Evolutionary conservation across 2,888 invertebrate genomes (phyloP).

Genomic region (Branchipolynoe longqiensis): DNA sequence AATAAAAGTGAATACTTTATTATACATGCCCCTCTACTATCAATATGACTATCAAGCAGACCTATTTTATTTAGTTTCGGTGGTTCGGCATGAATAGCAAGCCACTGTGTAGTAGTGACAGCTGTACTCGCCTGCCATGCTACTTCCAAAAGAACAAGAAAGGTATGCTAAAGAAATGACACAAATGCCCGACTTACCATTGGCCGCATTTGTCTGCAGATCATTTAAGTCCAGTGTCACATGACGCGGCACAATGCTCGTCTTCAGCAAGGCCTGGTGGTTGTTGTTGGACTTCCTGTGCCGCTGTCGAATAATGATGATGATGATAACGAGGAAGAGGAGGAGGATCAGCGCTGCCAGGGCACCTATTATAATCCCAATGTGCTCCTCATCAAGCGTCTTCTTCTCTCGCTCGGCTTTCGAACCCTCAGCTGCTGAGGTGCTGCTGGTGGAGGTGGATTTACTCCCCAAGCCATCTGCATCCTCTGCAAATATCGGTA

Average conservation of each 20-base stretch:
- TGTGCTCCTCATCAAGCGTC: slow-evolving; percentile 54
- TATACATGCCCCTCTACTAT: no score
- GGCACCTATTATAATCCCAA: slow-evolving; percentile 58
- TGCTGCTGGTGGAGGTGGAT: slow-evolving; percentile 3
- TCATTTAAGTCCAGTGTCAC: slow-evolving; percentile 88
- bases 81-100: no score
- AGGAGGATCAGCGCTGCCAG: slow-evolving; percentile 58
- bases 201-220: slow-evolving; percentile 69
- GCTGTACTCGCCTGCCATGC: no score
- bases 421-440: neutral
- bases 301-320: slow-evolving; percentile 66
- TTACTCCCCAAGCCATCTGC: neutral
- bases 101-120: no score
- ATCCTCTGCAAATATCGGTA: slow-evolving; percentile 33
- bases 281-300: slow-evolving; percentile 68
- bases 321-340: slow-evolving; percentile 56
- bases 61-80: no score
- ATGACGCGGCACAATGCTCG: slow-evolving; percentile 67
- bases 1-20: no score
- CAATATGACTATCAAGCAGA: no score
- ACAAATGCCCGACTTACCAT: slow-evolving; percentile 71
- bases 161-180: no score
- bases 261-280: slow-evolving; percentile 50
- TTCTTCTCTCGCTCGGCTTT: slow-evolving; percentile 26
- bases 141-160: no score